Base-by-base conservation (phyloP, 1,140 invertebrate species). In the Heliothis subflexa region DNA sequence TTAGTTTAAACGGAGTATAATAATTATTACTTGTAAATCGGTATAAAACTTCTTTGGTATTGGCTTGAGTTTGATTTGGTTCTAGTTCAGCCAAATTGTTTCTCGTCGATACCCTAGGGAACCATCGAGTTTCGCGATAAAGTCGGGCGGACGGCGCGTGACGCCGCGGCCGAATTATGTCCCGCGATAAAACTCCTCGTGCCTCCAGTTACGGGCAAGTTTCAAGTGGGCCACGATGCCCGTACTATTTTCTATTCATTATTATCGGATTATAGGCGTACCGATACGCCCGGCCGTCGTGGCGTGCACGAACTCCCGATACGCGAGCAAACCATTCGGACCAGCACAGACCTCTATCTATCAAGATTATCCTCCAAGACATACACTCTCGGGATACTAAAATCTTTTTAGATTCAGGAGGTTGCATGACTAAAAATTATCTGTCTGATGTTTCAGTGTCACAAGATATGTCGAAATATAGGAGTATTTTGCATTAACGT, bases 171-270 rank as follows among this genome's bases (percentile, higher is more conserved):
- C 89, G 85, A 92, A 92, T 90, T 91, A 91, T 92, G 88, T 86
- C 82, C 84, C 76, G 85, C 86, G 90, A 93, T 93, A 93, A 90
- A 88, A 89, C 86, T 77, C 83, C 85, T 89, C 89, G 86, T 88
- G 88, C 86, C 85, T 84, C 85, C 85, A 88, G 86, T 90, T 89
- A 84, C 84, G 68, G 78, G 80, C 84, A 89, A 86, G 86, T 90
- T 81, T 86, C 88, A 90, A 89, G 80, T 91, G 86, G 85, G 85
- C 88, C 87, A 88, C 66, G 76, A 71, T 86, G 86, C 81, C 81
- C 83, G 81, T 89, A 88, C 86, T 92, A 91, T 93, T 93, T 89
- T 88, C 91, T 92, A 91, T 92, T 93, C 89, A 92, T 93, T 93
- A 91, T 90, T 92, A 93, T 94, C 90, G 91, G 89, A 91, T 92